Conservation (phyloP, 2,888 invertebrate species). For the Caradrina kadenii region DNA sequence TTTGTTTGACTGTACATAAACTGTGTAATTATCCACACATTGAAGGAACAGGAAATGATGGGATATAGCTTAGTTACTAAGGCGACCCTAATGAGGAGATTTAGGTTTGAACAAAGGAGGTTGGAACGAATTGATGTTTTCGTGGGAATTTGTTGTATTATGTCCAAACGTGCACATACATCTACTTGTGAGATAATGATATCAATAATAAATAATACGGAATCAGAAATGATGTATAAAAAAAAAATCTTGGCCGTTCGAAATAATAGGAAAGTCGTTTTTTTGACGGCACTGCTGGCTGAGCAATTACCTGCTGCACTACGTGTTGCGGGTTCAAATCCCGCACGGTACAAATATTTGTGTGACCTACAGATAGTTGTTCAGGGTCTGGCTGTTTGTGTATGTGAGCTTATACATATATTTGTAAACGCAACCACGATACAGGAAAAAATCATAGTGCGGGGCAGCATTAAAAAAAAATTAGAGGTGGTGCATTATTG, state of each 20-base stretch:
- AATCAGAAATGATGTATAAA: not conserved
- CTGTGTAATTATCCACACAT: constrained; percentile 10
- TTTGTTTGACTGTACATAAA: not conserved
- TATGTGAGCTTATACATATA: too few species aligned
- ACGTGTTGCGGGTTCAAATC: too few species aligned
- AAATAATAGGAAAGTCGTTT: too few species aligned
- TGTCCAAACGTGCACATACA: not conserved
- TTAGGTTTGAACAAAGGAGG: not conserved
- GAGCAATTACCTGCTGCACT: too few species aligned
- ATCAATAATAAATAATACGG: not conserved
- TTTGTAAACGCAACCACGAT: too few species aligned
- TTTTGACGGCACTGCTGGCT: too few species aligned
- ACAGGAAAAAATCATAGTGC: too few species aligned
- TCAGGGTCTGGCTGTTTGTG: too few species aligned
- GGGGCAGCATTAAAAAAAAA: too few species aligned
- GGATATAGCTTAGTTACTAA: constrained; percentile 9
- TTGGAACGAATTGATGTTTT: constrained; percentile 9
- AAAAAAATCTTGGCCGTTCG: not conserved
- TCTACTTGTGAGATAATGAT: not conserved
- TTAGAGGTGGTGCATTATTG: too few species aligned
- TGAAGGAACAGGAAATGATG: constrained; percentile 7
- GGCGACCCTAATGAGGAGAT: not conserved
- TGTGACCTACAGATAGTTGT: too few species aligned
- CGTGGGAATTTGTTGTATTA: not conserved
- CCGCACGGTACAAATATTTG: too few species aligned